Base-by-base conservation (phyloP, 2,797 vertebrate species). In the Pangasius mekongensis region DNA sequence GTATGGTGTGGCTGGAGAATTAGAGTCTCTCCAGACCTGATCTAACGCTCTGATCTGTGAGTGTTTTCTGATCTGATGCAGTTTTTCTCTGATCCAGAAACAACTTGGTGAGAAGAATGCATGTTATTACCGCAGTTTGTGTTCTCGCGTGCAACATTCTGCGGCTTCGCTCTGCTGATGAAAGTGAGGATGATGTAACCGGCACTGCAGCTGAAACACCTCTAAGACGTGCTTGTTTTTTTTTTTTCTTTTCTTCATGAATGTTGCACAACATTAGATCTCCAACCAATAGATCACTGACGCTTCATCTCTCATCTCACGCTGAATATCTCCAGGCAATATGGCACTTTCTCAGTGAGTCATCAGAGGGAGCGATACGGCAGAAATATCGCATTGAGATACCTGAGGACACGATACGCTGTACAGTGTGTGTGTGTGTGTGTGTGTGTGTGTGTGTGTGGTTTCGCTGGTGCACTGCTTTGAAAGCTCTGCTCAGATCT, bases 201-300 rank as follows among this genome's bases (percentile, higher is more conserved):
- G 49, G 14, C 86, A 8, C 47, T 62, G 66, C 24, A 62, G 66
- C 52, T 71, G 3, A 83, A 73, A 73, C 78, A 83, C 66, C 39
- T 60, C 33, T 22, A 60, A 77, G 36, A 56, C 9, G n/a, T 27
- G 60, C 58, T 64, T 47, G 36, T 13, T 56, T 69, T 86, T 33
- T 54, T 33, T n/a, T 4, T 43, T 16, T 20, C 56, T 30, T 47
- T 81, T 54, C 33, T 64, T n/a, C 39, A 18, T 33, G 20, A 80
- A 85, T 80, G 87, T 88, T 88, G 67, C 39, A 20, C 52, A 88
- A 85, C 74, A 76, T 80, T 30, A 85, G 76, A 71, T 85, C 87
- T 33, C 5, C 27, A 36, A 74, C 76, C 84, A 89, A 62, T 71
- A 56, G 77, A 47, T 36, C 36, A 20, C 62, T 52, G 77, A 73